Conservation (phyloP, 2,797 vertebrate species). For the Melanotaenia nigrans region DNA sequence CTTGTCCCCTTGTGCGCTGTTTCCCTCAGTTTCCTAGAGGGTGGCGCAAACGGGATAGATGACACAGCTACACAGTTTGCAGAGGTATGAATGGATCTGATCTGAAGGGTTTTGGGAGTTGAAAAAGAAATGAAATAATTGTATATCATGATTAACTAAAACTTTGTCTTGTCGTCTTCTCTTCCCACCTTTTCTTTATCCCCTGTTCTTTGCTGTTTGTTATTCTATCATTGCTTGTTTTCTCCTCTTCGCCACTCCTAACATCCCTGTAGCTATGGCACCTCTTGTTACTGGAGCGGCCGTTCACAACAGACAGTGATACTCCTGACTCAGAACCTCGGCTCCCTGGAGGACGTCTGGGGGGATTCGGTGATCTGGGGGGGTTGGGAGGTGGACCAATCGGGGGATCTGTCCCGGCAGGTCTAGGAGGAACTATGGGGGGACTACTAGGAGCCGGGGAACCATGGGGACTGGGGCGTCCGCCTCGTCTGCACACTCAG, state of each 20-base stretch:
- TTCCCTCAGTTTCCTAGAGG: constrained; percentile 90
- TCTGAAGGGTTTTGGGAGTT: constrained; percentile 10
- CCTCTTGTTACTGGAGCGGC: constrained; percentile 86
- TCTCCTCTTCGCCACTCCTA: background rate
- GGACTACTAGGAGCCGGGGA: constrained; percentile 80
- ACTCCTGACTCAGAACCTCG: constrained; percentile 87
- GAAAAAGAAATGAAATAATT: constrained; percentile 6
- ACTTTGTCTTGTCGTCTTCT: background rate
- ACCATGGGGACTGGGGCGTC: constrained; percentile 89
- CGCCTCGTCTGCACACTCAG: constrained; percentile 87
- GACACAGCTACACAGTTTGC: constrained; percentile 92
- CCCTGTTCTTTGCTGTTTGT: constrained; percentile 1
- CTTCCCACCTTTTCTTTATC: background rate
- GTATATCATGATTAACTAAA: constrained; percentile 12
- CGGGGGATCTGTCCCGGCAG: constrained; percentile 80
- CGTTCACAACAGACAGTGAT: constrained; percentile 86
- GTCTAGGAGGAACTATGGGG: constrained; percentile 77
- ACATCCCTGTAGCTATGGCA: constrained; percentile 87
- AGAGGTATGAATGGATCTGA: constrained; percentile 82
- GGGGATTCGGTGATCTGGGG: constrained; percentile 72
- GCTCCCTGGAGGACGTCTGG: constrained; percentile 80
- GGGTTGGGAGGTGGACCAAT: constrained; percentile 78
- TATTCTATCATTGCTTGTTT: constrained; percentile 1
- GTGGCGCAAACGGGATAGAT: constrained; percentile 84
- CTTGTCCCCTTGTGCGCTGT: constrained; percentile 52